Base-by-base conservation (phyloP, 2,113 vertebrate species). In the Aspiorhynchus laticeps region DNA sequence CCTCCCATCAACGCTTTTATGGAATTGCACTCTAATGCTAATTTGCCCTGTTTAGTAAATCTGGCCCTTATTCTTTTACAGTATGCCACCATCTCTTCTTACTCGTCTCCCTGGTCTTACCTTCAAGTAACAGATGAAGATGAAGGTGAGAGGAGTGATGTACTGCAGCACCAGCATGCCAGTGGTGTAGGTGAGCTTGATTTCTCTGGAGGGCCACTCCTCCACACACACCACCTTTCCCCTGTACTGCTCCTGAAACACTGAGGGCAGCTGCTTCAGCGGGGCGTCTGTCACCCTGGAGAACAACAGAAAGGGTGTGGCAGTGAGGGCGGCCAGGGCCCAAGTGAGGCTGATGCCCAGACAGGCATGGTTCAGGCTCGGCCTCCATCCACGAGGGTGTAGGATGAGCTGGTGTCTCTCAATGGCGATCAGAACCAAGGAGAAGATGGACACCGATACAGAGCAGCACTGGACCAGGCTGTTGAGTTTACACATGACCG, bases 81-180 rank as follows among this genome's bases (percentile, higher is more conserved):
- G 26, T 15, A 65, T 31, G 31, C 17, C 65, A 21, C 31, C 67
- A 71, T 21, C 19, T 36, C 9, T 41, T 41, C 9, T 38, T n/a
- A 2, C 10, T 83, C 17, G 0, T 67, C 19, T 53, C 65, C 33
- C 14, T 71, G 48, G 7, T 24, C 77, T 93, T 96, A 97, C 96
- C 96, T 97, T 97, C 88, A 96, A 93, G 91, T 97, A 97, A 94
- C 97, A 97, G 91, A 97, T 93, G 90, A 97, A 97, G 93, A 97
- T 97, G 90, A 97, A 97, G 87, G 94, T 95, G 73, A 97, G 95
- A 0, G 97, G 97, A 12, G 95, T 95, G 9, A 97, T 93, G 80
- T 97, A 97, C 88, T 97, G 97, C 81, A 97, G 93, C 83, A 96
- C 91, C 93, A 97, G 91, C 86, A 97, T 95, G 0, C 94, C 92